Conservation (phyloP, 2,797 vertebrate species). For the Coregonus ussuriensis region DNA sequence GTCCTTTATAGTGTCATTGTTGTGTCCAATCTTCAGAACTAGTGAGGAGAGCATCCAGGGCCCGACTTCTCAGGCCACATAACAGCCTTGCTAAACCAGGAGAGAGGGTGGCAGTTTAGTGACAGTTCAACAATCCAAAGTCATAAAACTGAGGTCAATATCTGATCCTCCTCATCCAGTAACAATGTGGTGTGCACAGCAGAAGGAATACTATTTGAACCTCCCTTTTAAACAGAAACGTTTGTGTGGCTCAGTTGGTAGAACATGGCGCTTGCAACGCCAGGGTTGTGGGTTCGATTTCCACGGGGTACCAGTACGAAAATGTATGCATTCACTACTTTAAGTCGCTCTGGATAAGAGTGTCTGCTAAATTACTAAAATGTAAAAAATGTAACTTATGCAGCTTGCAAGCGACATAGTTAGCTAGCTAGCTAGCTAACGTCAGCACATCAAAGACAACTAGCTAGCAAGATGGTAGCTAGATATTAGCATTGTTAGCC, state of each 20-base stretch:
- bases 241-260: not conserved
- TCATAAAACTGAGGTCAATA: not conserved
- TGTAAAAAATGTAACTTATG: not conserved
- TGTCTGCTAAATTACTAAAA: not conserved
- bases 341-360: no score
- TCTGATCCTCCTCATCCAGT: not conserved
- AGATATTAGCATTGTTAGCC: not conserved
- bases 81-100: constrained; percentile 1
- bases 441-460: no score
- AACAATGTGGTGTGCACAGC: not conserved
- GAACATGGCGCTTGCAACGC: no score
- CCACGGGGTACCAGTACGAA: no score
- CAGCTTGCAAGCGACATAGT: no score
- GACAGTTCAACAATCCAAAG: not conserved
- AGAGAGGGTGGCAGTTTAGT: not conserved
- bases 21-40: not conserved
- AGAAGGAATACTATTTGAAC: not conserved
- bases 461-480: not conserved
- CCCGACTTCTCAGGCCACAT: not conserved
- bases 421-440: no score
- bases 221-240: not conserved
- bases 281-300: no score
- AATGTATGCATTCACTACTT: no score
- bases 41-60: not conserved
- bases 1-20: constrained; percentile 2